phyloP scores from a whole-genome alignment of 1,140 invertebrate genomes.

The Drosophila pachea region DNA sequence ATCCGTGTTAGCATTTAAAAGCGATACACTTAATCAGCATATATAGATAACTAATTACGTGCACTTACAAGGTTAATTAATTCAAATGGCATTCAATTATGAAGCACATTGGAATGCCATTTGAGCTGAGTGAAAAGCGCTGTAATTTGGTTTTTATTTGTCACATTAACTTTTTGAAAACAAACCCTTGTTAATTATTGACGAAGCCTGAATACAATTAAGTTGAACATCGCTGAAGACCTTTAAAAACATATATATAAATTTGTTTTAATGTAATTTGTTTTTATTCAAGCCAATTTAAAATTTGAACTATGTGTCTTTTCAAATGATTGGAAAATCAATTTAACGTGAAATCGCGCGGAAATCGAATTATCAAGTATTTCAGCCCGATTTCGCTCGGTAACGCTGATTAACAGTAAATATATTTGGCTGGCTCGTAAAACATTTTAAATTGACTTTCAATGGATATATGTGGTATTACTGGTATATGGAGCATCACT shows the following conservation, averaged over 20 bases:
- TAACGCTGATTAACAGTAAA: no score
- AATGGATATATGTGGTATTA: neutral
- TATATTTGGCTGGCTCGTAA: no score
- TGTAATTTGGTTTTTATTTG: conserved; percentile 41
- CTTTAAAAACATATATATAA: no score
- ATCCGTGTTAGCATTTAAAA: no score
- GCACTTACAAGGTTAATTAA: neutral
- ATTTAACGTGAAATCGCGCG: no score
- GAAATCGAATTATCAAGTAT: no score
- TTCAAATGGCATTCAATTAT: conserved; percentile 15
- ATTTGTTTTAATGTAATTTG: no score
- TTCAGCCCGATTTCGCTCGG: no score
- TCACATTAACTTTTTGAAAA: conserved; percentile 30
- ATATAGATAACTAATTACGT: neutral
- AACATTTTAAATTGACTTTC: neutral
- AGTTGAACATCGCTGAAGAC: neutral
- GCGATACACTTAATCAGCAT: no score
- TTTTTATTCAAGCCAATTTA: no score
- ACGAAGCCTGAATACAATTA: conserved; percentile 16
- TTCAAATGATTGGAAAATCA: no score
- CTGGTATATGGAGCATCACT: neutral
- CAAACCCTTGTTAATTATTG: conserved; percentile 20
- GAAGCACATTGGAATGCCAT: neutral
- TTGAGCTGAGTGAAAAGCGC: conserved; percentile 22
- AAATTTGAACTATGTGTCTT: no score